Base-by-base conservation (phyloP, 2,797 vertebrate species). In the Acropternis orthonyx region DNA sequence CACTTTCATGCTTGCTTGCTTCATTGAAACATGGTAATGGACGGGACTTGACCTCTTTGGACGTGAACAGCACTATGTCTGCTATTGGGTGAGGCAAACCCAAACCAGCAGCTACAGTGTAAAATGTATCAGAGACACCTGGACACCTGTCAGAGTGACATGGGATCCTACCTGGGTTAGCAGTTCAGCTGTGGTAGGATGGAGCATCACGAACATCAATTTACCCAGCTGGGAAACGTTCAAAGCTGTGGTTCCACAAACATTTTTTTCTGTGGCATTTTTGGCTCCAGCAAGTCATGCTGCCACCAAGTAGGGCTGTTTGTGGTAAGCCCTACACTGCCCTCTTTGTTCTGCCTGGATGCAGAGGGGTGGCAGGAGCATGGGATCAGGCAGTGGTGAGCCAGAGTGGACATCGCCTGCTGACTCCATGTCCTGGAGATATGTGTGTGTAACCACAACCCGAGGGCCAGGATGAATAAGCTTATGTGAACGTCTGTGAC, bases 381-480 rank as follows among this genome's bases (percentile, higher is more conserved):
- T 12, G 58, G 88, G 59, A 93, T 73, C 71, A 77, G 49, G 75
- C 73, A 76, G 71, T 34, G 43, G 48, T 18, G 6, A 89, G 83
- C 56, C 75, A 61, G 61, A 36, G 69, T 58, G 79, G 73, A 36
- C 85, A 83, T 88, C 0, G 4, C 62, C 66, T 78, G 66, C 91
- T 66, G 73, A 56, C 91, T 83, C 54, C 11, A 5, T 1, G 4
- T 81, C 73, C 85, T 4, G n/a, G 51, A 90, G 94, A 94, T 90
- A 88, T 48, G 32, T 84, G 66, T 81, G 85, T 76, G 90, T 36
- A 87, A 94, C 95, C 88, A 82, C 88, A 92, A 48, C 44, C 52
- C n/a, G 0, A 65, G 77, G 34, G 44, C 52, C 36, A 36, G 77
- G 67, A 85, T 92, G 83, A 85, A 82, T 92, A 88, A 93, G 80